Evolutionary conservation across 2,113 vertebrate genomes (phyloP).

Genomic region (Bubo scandiacus): DNA sequence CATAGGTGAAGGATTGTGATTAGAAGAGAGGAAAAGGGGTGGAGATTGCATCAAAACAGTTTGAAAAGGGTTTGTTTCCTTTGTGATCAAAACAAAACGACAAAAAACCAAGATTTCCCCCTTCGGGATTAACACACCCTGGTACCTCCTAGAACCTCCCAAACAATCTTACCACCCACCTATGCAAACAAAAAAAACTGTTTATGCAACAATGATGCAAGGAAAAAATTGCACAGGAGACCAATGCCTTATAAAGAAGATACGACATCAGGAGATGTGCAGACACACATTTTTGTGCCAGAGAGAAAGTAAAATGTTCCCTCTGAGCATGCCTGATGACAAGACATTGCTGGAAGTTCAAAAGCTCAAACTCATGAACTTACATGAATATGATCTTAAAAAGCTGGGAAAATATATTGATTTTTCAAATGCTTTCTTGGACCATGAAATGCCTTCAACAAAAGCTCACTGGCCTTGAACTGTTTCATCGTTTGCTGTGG

Average conservation of each 20-base stretch:
- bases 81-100: neutral
- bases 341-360: neutral
- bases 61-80: neutral
- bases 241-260: neutral
- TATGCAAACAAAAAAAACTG: neutral
- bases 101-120: neutral
- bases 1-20: neutral
- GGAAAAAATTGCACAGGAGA: neutral
- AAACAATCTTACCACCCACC: neutral
- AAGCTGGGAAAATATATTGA: neutral
- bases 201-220: neutral
- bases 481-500: neutral
- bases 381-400: neutral
- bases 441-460: neutral
- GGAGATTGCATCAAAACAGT: neutral
- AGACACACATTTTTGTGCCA: neutral
- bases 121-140: neutral
- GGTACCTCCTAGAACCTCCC: neutral
- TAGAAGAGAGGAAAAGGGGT: neutral
- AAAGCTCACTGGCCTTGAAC: fast-evolving
- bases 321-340: neutral
- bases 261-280: neutral
- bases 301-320: neutral
- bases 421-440: neutral
- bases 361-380: neutral